These are phyloP conservation scores for Pterobdella sp. DNA, from an alignment of 2,888 invertebrate species.

Conservation along the genomic window DNA sequence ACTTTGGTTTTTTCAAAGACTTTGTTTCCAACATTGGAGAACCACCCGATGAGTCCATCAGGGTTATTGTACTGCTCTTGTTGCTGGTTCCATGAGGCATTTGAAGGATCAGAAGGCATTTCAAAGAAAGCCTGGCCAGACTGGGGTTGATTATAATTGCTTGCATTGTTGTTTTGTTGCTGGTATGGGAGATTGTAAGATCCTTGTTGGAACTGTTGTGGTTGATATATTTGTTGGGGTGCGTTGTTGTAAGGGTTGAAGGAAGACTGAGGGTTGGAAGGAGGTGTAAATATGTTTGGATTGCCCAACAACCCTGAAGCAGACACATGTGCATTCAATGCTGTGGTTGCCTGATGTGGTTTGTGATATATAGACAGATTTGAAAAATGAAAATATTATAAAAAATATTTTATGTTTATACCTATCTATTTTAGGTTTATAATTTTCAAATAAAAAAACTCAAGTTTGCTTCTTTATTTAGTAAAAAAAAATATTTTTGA, in stretches of 20 bases:
- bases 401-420: too few relatives aligned
- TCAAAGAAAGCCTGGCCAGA: conserved; percentile 15
- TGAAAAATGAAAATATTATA: neutral
- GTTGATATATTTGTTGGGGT: neutral
- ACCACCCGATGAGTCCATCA: conserved; percentile 42
- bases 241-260: neutral
- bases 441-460: too few relatives aligned
- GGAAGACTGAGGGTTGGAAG: neutral
- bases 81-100: conserved; percentile 13
- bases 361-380: neutral
- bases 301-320: conserved; percentile 12
- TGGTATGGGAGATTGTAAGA: conserved; percentile 2
- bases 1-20: conserved; percentile 50
- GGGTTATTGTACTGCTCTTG: conserved; percentile 19
- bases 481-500: too few relatives aligned
- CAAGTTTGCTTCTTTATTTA: too few relatives aligned
- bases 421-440: too few relatives aligned
- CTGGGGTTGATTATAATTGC: neutral
- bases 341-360: conserved; percentile 11
- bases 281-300: conserved; percentile 13
- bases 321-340: neutral
- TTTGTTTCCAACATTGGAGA: conserved; percentile 45
- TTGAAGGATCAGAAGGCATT: conserved; percentile 4
- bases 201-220: neutral
- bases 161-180: conserved; percentile 4